Conservation (phyloP, 92 coral and sea anemone genomes). For the Porites cylindrica region DNA sequence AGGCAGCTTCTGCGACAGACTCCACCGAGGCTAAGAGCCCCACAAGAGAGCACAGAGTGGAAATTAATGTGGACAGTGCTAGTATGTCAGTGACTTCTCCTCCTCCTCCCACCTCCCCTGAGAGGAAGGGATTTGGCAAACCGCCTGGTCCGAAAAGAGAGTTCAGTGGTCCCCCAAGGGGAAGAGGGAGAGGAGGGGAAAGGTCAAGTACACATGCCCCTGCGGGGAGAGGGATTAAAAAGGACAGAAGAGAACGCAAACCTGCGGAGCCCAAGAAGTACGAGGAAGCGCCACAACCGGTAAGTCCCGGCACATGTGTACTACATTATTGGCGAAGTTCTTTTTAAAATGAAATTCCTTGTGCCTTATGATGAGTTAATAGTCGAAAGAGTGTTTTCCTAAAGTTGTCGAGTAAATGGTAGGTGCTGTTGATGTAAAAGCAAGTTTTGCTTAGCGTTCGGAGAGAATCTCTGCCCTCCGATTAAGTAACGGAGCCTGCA, state of each 20-base stretch:
- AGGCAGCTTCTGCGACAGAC: constrained; percentile 55
- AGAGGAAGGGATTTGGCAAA: constrained; percentile 56
- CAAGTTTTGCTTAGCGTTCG: no score
- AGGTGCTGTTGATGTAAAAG: no score
- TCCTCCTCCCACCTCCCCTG: constrained; percentile 67
- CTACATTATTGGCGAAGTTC: no score
- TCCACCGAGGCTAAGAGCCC: constrained; percentile 39
- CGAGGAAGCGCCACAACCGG: constrained; percentile 85
- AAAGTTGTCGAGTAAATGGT: no score
- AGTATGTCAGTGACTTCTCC: constrained; percentile 28
- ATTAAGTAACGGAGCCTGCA: no score
- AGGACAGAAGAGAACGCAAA: constrained; percentile 82
- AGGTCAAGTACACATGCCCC: constrained; percentile 22
- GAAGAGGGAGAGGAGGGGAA: constrained; percentile 88
- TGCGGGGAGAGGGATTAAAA: constrained; percentile 60
- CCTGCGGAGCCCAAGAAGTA: constrained; percentile 83
- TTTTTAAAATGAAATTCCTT: no score
- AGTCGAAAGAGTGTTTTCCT: no score
- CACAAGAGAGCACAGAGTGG: constrained; percentile 33
- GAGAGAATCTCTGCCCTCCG: no score
- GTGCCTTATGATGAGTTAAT: no score
- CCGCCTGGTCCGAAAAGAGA: constrained; percentile 54
- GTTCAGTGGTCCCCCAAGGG: constrained; percentile 58
- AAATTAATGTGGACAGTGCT: constrained; percentile 34
- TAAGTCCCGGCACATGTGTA: constrained; percentile 22